These are phyloP conservation scores for Anaspis maculata DNA, from an alignment of 2,888 invertebrate genomes.

Conservation along the genomic window DNA sequence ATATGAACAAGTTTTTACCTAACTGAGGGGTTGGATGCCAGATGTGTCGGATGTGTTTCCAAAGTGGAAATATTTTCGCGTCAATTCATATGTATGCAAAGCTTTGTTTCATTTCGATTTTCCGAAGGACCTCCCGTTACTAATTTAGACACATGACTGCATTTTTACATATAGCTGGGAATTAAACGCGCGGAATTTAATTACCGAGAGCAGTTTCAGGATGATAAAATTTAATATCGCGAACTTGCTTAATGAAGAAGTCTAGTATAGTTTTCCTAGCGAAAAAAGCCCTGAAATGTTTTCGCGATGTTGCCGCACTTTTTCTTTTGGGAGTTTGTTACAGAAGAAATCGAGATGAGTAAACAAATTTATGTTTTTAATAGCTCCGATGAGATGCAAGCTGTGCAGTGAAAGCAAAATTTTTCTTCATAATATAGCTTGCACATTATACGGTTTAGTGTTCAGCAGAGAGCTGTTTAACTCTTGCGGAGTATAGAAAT, in stretches of 20 bases:
- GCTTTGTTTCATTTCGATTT: conserved; percentile 7
- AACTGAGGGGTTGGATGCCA: conserved; percentile 13
- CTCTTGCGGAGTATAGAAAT: no score
- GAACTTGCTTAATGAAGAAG: conserved; percentile 1
- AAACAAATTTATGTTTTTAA: no score
- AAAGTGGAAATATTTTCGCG: conserved; percentile 12
- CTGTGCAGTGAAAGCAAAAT: no score
- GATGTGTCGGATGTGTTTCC: conserved; percentile 15
- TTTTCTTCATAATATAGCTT: no score
- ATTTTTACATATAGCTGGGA: not conserved
- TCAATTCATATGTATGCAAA: conserved; percentile 11
- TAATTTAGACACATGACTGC: not conserved
- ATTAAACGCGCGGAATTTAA: conserved; percentile 2
- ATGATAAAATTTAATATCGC: conserved; percentile 1
- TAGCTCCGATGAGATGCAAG: no score
- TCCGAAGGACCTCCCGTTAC: not conserved
- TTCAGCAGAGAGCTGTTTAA: no score
- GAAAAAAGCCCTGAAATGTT: no score
- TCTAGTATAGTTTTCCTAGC: no score
- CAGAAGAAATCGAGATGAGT: no score
- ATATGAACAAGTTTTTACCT: conserved; percentile 16
- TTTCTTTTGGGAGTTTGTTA: no score
- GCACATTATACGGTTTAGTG: no score
- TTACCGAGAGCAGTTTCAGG: not conserved
- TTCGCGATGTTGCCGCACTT: no score